Evolutionary conservation across 1,140 invertebrate genomes (phyloP).

Genomic region (Oscheius sp.): DNA sequence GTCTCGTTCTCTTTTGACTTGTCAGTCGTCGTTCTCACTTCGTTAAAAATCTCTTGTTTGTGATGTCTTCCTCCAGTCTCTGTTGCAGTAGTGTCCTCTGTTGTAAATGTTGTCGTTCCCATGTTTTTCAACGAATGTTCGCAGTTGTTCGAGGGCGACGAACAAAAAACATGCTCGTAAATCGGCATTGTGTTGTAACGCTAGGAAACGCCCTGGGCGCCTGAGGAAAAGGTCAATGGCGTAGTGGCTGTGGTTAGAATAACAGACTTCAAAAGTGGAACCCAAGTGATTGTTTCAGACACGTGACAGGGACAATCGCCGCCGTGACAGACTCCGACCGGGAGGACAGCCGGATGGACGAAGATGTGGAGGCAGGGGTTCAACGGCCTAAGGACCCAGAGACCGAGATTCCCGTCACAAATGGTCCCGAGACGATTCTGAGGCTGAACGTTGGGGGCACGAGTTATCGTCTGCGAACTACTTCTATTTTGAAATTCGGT

Average conservation of each 20-base stretch:
- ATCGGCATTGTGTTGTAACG: no score
- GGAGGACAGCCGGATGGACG: slow-evolving; percentile 12
- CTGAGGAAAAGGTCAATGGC: not conserved
- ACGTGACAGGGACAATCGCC: not conserved
- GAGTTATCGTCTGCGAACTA: slow-evolving; percentile 54
- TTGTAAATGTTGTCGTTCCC: no score
- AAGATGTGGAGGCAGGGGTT: slow-evolving; percentile 46
- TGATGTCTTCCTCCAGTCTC: no score
- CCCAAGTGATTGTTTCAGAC: not conserved
- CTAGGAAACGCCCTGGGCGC: not conserved
- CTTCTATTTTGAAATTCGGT: slow-evolving; percentile 55
- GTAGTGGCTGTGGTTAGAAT: no score
- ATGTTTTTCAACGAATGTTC: no score
- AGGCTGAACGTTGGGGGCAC: slow-evolving; percentile 57
- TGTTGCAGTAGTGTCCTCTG: no score
- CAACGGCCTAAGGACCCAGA: slow-evolving; percentile 47
- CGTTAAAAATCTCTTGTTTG: not conserved
- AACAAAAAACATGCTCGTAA: no score
- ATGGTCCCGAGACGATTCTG: slow-evolving; percentile 48
- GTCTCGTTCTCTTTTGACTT: not conserved
- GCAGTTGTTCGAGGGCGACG: no score
- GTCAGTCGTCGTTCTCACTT: not conserved
- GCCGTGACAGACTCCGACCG: not conserved
- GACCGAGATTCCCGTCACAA: not conserved
- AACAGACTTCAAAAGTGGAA: no score